Evolutionary conservation across 2,888 invertebrate species (phyloP).

Genomic region (Synergus itoensis): DNA sequence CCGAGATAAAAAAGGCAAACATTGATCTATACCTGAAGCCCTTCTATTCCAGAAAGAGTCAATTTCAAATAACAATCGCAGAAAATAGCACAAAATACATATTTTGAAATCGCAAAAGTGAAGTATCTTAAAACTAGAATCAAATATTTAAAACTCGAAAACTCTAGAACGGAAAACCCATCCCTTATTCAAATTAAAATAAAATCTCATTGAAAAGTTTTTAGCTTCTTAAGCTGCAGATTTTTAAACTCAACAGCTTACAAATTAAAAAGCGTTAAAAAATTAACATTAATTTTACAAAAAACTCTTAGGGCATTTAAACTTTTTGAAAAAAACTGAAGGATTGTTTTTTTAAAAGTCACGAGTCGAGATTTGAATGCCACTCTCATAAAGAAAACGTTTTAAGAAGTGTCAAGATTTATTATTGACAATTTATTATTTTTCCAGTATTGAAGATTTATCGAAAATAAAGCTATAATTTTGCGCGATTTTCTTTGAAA

Average conservation of each 20-base stretch:
- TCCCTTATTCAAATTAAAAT: neutral
- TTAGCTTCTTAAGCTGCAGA: too few species aligned
- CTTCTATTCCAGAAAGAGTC: neutral
- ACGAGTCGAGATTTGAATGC: neutral
- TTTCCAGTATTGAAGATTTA: neutral
- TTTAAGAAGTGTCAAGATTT: neutral
- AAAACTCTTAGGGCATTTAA: too few species aligned
- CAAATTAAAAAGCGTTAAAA: too few species aligned
- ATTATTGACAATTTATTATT: conserved; percentile 14
- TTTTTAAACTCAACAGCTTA: too few species aligned
- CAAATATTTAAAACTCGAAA: neutral
- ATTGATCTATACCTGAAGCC: neutral
- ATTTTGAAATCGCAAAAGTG: neutral
- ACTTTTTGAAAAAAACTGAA: too few species aligned
- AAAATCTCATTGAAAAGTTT: too few species aligned
- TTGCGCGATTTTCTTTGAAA: neutral
- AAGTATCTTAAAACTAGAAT: neutral
- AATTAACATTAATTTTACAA: too few species aligned
- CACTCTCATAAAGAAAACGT: neutral
- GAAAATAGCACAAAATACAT: neutral
- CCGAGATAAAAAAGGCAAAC: conserved; percentile 28
- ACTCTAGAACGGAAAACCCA: neutral
- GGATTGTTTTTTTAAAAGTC: too few species aligned
- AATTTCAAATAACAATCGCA: neutral
- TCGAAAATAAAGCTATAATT: neutral